Percentiles rank a stretch among this genome's conserved stretches.
Evolutionary conservation across 2,113 vertebrate genomes (phyloP).

Genomic region (Nycticorax nycticorax): DNA sequence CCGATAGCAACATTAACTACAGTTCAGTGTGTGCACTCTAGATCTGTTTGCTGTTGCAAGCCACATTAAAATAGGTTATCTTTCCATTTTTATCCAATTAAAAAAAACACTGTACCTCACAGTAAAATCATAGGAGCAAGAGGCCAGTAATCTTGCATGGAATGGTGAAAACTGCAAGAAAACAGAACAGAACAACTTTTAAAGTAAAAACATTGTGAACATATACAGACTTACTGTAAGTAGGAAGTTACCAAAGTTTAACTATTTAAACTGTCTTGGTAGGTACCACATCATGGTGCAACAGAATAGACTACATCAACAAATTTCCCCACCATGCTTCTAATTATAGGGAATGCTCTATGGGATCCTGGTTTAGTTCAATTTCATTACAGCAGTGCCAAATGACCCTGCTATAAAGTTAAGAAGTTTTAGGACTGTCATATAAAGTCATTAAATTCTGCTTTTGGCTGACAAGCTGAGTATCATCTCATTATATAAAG

Average conservation of each 20-base stretch:
- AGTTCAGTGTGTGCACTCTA: neutral
- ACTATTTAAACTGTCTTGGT: neutral
- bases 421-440: neutral
- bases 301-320: neutral
- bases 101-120: slow-evolving; percentile 84
- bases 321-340: neutral
- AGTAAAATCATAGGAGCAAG: slow-evolving; percentile 97
- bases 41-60: neutral
- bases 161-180: slow-evolving; percentile 92
- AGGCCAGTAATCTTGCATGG: slow-evolving; percentile 81
- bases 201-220: neutral
- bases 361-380: neutral
- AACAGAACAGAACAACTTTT: neutral
- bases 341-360: neutral
- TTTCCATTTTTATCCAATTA: neutral
- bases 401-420: neutral
- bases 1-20: neutral
- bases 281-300: neutral
- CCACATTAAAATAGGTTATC: neutral
- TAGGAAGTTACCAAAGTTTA: neutral
- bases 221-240: neutral
- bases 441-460: neutral
- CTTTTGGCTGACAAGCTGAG: neutral
- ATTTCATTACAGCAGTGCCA: neutral
- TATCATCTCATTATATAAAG: neutral